phyloP scores from a whole-genome alignment of 2,113 vertebrate genomes.

The Forbesichthys agassizii region DNA sequence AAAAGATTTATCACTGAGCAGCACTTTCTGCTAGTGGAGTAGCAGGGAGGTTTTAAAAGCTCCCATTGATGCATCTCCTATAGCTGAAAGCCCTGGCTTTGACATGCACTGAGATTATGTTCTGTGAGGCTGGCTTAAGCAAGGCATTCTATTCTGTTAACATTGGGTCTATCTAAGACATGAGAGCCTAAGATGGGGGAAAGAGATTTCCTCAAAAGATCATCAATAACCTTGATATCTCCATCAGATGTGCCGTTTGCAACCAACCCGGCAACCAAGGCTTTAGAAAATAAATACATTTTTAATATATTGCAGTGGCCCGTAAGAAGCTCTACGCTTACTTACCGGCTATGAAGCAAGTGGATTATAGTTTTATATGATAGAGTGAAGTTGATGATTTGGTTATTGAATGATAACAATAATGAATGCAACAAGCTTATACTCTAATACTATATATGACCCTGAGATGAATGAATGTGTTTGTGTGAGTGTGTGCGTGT shows the following conservation, averaged over 20 bases:
- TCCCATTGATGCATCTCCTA: slow-evolving; percentile 35
- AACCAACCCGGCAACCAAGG: background rate
- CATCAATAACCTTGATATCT: background rate
- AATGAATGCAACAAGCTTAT: background rate
- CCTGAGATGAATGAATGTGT: too few species aligned
- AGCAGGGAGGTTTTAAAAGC: slow-evolving; percentile 34
- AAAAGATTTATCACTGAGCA: slow-evolving; percentile 65
- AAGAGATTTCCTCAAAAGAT: background rate
- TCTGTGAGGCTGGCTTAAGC: slow-evolving; percentile 18
- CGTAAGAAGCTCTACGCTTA: too few species aligned
- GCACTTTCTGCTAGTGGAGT: slow-evolving; percentile 43
- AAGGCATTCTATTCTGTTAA: too few species aligned
- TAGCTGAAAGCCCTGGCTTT: slow-evolving; percentile 43
- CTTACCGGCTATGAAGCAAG: too few species aligned
- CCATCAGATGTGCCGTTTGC: background rate
- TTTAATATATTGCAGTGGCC: too few species aligned
- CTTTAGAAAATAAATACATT: background rate
- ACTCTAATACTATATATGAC: too few species aligned
- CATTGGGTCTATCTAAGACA: slow-evolving; percentile 8
- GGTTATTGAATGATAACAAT: slow-evolving; percentile 16
- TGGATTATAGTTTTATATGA: slow-evolving; percentile 1
- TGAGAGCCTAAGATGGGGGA: background rate
- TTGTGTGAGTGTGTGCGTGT: too few species aligned
- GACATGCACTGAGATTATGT: slow-evolving; percentile 58
- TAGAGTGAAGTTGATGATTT: slow-evolving; percentile 24